These are phyloP conservation scores for Drosophila jambulina DNA, from an alignment of 1,140 invertebrate species.

Conservation along the genomic window DNA sequence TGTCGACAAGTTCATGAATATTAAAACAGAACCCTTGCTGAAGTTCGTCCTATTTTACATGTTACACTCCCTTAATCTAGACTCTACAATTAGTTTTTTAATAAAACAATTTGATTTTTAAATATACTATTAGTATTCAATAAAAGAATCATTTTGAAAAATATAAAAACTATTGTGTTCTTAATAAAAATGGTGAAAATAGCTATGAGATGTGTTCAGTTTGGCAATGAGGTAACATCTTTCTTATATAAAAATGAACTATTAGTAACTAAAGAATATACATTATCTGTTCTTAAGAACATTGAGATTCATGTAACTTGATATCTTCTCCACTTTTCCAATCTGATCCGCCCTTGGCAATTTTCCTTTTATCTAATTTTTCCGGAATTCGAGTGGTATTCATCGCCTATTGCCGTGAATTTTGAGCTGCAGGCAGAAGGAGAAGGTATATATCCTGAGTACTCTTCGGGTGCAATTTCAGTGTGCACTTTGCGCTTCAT, in stretches of 20 bases:
- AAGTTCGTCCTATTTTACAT: neutral
- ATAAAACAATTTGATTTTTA: neutral
- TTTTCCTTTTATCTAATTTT: conserved; percentile 2
- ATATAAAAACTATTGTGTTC: too few relatives aligned
- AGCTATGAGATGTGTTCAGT: neutral
- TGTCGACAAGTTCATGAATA: conserved; percentile 18
- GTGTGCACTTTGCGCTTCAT: conserved; percentile 52
- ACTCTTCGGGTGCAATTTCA: conserved; percentile 39
- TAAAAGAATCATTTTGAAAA: neutral
- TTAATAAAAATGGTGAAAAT: too few relatives aligned
- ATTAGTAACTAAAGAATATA: too few relatives aligned
- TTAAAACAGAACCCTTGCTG: neutral
- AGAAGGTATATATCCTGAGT: conserved; percentile 3
- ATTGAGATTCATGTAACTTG: neutral
- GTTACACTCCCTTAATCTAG: neutral
- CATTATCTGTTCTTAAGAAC: too few relatives aligned
- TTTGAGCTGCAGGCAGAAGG: neutral
- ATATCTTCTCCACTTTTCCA: neutral
- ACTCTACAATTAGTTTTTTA: neutral
- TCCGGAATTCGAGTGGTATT: neutral
- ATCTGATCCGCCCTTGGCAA: conserved; percentile 11
- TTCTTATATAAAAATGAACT: too few relatives aligned
- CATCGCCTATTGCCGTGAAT: neutral
- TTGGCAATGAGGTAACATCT: neutral
- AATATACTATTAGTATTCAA: too few relatives aligned